Evolutionary conservation across 2,888 invertebrate species (phyloP).

Genomic region (Lepidochrysops patricia): DNA sequence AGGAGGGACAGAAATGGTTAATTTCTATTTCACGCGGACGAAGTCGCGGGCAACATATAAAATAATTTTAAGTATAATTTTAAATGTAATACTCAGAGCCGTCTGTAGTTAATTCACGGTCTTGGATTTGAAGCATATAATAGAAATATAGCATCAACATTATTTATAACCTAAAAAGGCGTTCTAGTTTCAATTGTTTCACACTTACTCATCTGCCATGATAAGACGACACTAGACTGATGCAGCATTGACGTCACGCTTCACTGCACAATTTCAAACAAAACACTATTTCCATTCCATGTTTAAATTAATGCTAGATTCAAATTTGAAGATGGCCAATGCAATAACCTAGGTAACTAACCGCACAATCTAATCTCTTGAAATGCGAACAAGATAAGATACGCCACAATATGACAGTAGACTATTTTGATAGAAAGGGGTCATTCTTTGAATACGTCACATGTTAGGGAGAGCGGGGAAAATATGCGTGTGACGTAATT

Average conservation of each 20-base stretch:
- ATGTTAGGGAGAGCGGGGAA: too few species aligned
- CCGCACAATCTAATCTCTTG: conserved; percentile 10
- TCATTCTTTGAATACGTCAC: too few species aligned
- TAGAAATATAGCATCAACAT: not conserved
- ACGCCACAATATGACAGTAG: not conserved
- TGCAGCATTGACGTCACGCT: not conserved
- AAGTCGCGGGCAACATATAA: too few species aligned
- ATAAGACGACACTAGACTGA: not conserved
- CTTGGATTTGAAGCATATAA: too few species aligned
- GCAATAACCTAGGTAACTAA: conserved; percentile 15
- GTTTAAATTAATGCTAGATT: conserved; percentile 2
- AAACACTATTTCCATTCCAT: not conserved
- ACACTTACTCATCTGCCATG: not conserved
- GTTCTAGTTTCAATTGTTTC: not conserved
- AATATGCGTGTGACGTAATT: too few species aligned
- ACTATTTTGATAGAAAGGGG: too few species aligned
- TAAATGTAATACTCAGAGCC: too few species aligned
- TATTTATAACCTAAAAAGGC: not conserved
- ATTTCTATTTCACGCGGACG: too few species aligned
- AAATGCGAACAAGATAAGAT: conserved; percentile 12
- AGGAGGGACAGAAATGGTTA: too few species aligned
- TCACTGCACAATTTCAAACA: not conserved
- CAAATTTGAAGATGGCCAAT: conserved; percentile 2
- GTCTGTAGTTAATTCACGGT: too few species aligned
- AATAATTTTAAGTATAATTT: too few species aligned